Conservation (phyloP, 2,888 invertebrate species). For the Eretmocerus hayati region DNA sequence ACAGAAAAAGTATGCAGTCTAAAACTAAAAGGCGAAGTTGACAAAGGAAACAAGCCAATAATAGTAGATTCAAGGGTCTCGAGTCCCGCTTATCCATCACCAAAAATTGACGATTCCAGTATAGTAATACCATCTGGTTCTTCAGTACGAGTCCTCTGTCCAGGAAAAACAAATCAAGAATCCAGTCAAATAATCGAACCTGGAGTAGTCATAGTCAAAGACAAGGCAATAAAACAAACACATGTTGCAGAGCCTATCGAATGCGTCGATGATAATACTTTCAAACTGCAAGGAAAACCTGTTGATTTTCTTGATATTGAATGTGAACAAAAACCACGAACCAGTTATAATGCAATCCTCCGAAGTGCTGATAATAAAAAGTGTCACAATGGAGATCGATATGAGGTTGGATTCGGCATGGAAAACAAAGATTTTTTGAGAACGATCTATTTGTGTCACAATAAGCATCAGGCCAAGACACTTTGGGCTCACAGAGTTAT, state of each 20-base stretch:
- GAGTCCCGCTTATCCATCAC: background rate
- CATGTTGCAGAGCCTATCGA: background rate
- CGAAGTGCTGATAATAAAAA: no score
- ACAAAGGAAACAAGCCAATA: no score
- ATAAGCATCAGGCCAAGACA: background rate
- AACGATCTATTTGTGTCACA: constrained; percentile 52
- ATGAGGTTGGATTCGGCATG: constrained; percentile 14
- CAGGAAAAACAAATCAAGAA: background rate
- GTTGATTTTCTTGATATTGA: background rate
- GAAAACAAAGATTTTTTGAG: constrained; percentile 1
- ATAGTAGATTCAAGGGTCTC: no score
- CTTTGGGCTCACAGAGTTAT: background rate
- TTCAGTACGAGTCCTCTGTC: background rate
- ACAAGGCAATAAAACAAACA: background rate
- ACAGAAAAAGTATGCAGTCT: no score
- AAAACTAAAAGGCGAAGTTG: no score
- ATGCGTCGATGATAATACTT: background rate
- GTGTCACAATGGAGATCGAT: background rate
- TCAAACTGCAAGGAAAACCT: background rate
- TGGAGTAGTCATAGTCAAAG: background rate
- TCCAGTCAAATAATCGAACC: no score
- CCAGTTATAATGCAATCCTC: no score
- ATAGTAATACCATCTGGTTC: background rate
- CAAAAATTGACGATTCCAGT: background rate
- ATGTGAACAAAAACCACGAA: no score